Evolutionary conservation across 2,797 vertebrate genomes (phyloP).

Genomic region (Eidolon dupreanum): DNA sequence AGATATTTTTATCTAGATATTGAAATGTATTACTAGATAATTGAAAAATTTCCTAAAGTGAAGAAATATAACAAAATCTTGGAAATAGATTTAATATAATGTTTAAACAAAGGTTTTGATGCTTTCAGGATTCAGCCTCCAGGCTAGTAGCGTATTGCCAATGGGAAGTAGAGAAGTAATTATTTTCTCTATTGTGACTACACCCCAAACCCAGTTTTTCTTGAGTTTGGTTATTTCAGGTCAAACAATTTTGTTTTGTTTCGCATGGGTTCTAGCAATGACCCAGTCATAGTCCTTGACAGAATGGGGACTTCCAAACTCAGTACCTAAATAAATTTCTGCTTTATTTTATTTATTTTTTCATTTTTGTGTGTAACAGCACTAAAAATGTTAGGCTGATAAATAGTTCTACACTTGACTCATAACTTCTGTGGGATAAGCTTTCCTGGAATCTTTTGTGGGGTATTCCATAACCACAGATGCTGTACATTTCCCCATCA

Average conservation of each 20-base stretch:
- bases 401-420: not conserved
- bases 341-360: not conserved
- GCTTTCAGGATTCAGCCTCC: not conserved
- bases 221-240: not conserved
- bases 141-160: not conserved
- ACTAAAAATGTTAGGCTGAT: not conserved
- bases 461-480: not conserved
- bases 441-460: not conserved
- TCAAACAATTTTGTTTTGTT: not conserved
- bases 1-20: not conserved
- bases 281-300: not conserved
- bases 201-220: not conserved
- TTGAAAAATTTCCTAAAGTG: not conserved
- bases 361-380: not conserved
- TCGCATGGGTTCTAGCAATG: not conserved
- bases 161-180: not conserved
- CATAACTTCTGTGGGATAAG: no score
- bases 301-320: not conserved
- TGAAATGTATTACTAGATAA: not conserved
- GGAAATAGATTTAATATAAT: not conserved
- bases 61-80: not conserved
- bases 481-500: not conserved
- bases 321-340: not conserved
- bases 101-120: not conserved
- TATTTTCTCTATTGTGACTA: not conserved